Conservation (phyloP, 2,113 vertebrate species). For the Macaca mulatta region DNA sequence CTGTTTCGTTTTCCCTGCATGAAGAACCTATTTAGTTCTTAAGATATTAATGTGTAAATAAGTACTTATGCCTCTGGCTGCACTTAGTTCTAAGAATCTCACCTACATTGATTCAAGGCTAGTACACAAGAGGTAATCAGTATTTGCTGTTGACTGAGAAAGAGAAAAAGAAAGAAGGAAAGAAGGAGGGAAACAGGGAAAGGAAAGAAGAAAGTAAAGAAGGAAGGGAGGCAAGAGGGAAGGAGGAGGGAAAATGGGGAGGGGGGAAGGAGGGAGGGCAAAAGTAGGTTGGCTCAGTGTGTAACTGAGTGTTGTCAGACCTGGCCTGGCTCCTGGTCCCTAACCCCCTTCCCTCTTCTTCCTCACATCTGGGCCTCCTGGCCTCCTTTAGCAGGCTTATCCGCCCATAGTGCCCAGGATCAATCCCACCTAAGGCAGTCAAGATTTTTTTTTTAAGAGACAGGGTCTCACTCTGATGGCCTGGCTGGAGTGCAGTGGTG, state of each 20-base stretch:
- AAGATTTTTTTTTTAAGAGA: not conserved
- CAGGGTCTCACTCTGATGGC: too few species aligned
- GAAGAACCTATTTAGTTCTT: not conserved
- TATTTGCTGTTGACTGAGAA: not conserved
- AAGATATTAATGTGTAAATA: not conserved
- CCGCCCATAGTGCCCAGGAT: not conserved
- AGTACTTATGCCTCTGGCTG: not conserved
- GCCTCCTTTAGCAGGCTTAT: not conserved
- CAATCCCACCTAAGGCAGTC: not conserved
- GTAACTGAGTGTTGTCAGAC: not conserved
- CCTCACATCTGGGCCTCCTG: not conserved
- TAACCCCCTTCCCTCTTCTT: not conserved
- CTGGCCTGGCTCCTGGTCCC: not conserved
- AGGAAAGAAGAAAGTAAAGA: not conserved
- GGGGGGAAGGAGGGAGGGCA: not conserved
- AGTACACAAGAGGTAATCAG: not conserved
- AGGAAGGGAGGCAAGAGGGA: not conserved
- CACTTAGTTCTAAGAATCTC: not conserved
- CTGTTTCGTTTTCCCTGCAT: not conserved
- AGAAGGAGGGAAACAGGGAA: not conserved
- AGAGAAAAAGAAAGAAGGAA: not conserved
- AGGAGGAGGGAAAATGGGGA: not conserved
- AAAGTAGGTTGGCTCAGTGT: not conserved
- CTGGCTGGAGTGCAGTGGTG: too few species aligned
- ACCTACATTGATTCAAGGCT: not conserved